Evolutionary conservation across 2,797 vertebrate species (phyloP).

Genomic region (Bradypodion pumilum): DNA sequence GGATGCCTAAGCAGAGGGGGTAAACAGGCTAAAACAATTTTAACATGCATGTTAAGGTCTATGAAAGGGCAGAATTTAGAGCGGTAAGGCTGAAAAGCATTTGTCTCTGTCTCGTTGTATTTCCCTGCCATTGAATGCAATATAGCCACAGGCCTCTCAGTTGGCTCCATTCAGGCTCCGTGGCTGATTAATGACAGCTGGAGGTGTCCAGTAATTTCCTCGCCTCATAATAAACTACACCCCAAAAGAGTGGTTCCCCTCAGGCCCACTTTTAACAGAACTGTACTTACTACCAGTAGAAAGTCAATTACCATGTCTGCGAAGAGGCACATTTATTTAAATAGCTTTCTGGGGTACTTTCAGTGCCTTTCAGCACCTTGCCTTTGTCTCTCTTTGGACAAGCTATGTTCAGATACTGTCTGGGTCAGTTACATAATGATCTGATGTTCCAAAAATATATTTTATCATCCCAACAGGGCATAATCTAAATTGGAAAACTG

Average conservation of each 20-base stretch:
- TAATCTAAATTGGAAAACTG: neutral
- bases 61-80: constrained; percentile 77
- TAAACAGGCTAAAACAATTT: constrained; percentile 86
- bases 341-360: constrained; percentile 29
- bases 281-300: constrained; percentile 57
- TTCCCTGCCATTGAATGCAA: constrained; percentile 74
- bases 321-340: constrained; percentile 31
- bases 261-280: constrained; percentile 67
- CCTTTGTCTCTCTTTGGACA: constrained; percentile 23
- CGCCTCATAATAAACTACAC: constrained; percentile 83
- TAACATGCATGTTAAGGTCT: constrained; percentile 80
- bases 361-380: constrained; percentile 23
- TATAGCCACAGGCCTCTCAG: constrained; percentile 75
- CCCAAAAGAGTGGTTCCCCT: constrained; percentile 66
- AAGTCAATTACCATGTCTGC: constrained; percentile 61
- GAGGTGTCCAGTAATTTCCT: constrained; percentile 89
- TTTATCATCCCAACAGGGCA: neutral
- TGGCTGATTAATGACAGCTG: constrained; percentile 90
- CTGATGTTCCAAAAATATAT: constrained; percentile 8
- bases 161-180: constrained; percentile 89
- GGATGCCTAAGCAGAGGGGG: constrained; percentile 73
- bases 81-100: constrained; percentile 78
- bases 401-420: constrained; percentile 25
- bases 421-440: neutral
- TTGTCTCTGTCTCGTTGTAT: constrained; percentile 82